Conservation (phyloP, 2,113 vertebrate genomes). For the Hydropotes inermis region DNA sequence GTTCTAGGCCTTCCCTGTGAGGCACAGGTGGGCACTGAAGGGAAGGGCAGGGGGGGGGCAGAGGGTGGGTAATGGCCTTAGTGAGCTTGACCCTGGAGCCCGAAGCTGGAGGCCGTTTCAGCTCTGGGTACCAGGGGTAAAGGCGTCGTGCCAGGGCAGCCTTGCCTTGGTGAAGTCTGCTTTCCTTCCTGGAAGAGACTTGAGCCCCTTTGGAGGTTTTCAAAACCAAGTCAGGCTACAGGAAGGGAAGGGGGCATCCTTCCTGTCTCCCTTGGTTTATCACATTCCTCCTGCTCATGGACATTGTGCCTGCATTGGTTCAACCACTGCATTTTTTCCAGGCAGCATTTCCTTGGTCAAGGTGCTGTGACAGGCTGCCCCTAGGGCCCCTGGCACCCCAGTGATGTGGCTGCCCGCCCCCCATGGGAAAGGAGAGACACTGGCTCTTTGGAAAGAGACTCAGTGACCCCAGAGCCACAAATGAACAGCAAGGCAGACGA, state of each 20-base stretch:
- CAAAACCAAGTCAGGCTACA: neutral
- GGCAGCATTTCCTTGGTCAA: neutral
- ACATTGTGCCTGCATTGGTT: neutral
- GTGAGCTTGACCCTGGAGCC: neutral
- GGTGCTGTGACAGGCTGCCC: neutral
- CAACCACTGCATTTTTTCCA: neutral
- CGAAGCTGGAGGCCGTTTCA: rapidly evolving
- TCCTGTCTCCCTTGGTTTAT: neutral
- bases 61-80: neutral
- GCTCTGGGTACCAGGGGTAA: neutral
- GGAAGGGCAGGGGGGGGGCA: rapidly evolving
- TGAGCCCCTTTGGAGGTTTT: neutral
- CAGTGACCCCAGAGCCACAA: neutral
- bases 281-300: neutral
- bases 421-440: neutral
- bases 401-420: neutral
- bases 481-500: neutral
- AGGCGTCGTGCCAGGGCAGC: rapidly evolving
- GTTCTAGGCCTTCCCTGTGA: neutral
- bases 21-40: neutral
- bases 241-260: neutral
- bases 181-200: neutral
- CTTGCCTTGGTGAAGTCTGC: neutral
- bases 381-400: neutral
- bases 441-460: neutral